These are phyloP conservation scores for Peromyscus nudipes DNA, from an alignment of 2,797 vertebrate genomes.

Conservation along the genomic window DNA sequence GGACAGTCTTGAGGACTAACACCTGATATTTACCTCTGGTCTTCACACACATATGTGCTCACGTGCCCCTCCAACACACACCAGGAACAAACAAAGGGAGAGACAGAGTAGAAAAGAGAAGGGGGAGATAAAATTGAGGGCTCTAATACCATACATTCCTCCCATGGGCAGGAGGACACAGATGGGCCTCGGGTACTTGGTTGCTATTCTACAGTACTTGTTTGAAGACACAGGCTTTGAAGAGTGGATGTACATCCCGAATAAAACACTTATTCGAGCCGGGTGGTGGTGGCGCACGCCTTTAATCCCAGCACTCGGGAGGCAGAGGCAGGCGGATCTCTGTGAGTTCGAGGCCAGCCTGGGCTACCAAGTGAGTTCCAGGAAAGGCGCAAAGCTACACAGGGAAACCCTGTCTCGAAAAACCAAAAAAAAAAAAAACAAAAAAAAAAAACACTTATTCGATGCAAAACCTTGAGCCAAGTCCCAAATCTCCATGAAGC, in stretches of 20 bases:
- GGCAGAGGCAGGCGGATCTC: too few species aligned
- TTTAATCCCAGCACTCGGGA: too few species aligned
- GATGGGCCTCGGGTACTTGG: not conserved
- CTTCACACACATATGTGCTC: not conserved
- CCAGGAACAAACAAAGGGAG: not conserved
- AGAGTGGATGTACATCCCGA: not conserved
- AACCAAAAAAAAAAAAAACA: too few species aligned
- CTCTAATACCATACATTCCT: not conserved
- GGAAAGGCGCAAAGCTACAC: too few species aligned
- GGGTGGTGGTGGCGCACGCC: too few species aligned
- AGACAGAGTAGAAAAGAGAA: not conserved
- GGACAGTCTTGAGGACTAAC: not conserved
- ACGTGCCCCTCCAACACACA: not conserved
- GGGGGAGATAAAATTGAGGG: not conserved
- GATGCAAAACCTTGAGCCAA: constrained; percentile 31
- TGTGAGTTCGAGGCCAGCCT: too few species aligned
- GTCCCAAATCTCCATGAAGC: constrained; percentile 40
- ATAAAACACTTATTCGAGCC: not conserved
- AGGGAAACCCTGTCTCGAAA: too few species aligned
- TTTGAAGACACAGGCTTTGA: not conserved
- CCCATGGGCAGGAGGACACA: not conserved
- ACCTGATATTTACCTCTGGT: not conserved
- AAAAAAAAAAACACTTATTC: not conserved
- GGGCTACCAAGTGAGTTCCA: too few species aligned
- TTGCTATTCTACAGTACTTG: not conserved